Base-by-base conservation (phyloP, 2,113 vertebrate genomes). In the Hydropotes inermis region DNA sequence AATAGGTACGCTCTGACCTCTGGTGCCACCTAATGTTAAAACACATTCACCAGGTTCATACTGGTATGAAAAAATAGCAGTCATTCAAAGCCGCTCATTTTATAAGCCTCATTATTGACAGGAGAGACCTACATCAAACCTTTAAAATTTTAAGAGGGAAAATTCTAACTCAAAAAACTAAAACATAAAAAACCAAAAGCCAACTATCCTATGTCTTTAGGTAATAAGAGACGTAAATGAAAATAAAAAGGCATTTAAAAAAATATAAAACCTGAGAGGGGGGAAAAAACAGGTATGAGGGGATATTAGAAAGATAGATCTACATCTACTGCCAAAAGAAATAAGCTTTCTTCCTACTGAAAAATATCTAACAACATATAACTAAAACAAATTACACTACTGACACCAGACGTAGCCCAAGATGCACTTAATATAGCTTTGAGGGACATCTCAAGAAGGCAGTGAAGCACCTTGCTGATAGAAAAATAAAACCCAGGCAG, bases 391-490 rank as follows among this genome's bases (percentile, higher is more conserved):
- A 90, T 27, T 47, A 39, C 4, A 91, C 13, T 76, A 70, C n/a
- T 54, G 91, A 67, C n/a, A 60, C 19, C 76, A 86, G n/a, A 89
- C 45, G 39, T 0, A 90, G n/a, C 64, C 88, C 17, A 87, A 85
- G 79, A 76, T 10, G 52, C 83, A 67, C 28, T 60, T 78, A 74
- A 87, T 2, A 87, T 2, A 93, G 17, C 43, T 94, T 36, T 50
- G 87, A 93, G 87, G 50, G 89, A 64, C 47, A 82, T 52, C 94
- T 87, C 47, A 87, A 87, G 52, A 85, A 67, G 55, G 90, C 87
- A 95, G 94, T 81, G 94, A 95, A 94, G 97, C 89, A 95, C 97
- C 97, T 90, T 96, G 85, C 97, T 76, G 96, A 87, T 88, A 98
- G 91, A 91, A 94, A 95, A 96, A 74, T 92, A 87, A 97, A 93